Conservation (phyloP, 2,113 vertebrate genomes). For the Leucoraja erinaceus region DNA sequence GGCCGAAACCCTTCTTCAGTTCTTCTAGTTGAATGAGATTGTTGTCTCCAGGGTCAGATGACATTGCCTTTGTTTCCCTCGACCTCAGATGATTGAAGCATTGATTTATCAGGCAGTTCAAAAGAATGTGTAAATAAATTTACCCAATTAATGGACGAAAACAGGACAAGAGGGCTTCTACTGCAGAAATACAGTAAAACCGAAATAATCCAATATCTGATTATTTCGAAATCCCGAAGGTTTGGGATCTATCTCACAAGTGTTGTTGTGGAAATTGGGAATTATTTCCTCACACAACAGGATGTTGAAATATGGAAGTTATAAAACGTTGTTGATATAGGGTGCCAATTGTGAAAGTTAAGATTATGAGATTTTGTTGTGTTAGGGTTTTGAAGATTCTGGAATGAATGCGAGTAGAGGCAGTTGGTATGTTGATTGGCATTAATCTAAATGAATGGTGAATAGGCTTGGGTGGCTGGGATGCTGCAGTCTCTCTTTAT, state of each 20-base stretch:
- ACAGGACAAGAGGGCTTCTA: background rate
- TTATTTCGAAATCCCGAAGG: too few relatives aligned
- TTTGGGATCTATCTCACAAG: too few relatives aligned
- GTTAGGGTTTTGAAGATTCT: background rate
- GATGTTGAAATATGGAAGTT: background rate
- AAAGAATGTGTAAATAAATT: background rate
- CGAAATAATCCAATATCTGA: too few relatives aligned
- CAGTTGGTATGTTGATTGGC: background rate
- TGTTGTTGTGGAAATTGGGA: background rate
- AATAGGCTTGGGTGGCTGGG: background rate
- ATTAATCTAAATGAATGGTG: background rate
- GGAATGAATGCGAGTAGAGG: background rate
- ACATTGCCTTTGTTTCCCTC: background rate
- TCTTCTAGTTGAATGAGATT: background rate
- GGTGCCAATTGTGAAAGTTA: background rate
- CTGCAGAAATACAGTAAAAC: too few relatives aligned
- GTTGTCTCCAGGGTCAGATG: background rate
- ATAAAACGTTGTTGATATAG: background rate
- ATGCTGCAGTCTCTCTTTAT: background rate
- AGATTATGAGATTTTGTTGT: background rate
- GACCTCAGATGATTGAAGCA: background rate
- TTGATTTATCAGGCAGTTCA: background rate
- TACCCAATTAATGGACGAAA: background rate
- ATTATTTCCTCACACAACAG: background rate
- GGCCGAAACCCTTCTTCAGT: too few relatives aligned